Evolutionary conservation across 1,140 invertebrate species (phyloP).

Genomic region (Sitophilus oryzae): DNA sequence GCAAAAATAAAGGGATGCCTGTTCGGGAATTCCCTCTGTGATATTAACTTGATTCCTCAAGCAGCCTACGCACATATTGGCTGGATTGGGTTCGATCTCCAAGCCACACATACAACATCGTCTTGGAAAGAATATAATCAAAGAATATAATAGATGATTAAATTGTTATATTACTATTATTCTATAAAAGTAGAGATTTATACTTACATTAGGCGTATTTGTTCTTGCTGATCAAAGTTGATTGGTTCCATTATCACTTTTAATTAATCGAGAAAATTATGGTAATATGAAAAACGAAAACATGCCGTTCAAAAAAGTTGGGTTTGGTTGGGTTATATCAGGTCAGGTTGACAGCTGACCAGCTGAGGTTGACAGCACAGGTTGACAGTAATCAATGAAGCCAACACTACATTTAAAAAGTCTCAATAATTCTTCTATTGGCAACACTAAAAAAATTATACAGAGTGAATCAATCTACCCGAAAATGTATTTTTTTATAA

Average conservation of each 20-base stretch:
- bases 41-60: constrained; percentile 88
- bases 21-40: constrained; percentile 93
- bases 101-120: constrained; percentile 78
- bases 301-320: neutral
- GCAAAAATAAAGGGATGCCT: constrained; percentile 83
- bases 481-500: no score
- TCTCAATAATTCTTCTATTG: no score
- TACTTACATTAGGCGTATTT: neutral
- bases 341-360: no score
- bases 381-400: no score
- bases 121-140: constrained; percentile 19
- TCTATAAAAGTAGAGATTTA: neutral
- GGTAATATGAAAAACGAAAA: neutral
- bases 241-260: neutral
- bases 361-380: no score
- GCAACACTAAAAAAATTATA: no score
- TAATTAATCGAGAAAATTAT: neutral
- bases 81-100: constrained; percentile 85
- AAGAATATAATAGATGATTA: neutral
- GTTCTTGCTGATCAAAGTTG: neutral
- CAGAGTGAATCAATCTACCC: no score
- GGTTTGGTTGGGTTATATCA: neutral
- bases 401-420: no score
- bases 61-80: constrained; percentile 96
- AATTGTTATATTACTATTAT: neutral